Base-by-base conservation (phyloP, 1,140 invertebrate genomes). In the Eriocheir sinensis region DNA sequence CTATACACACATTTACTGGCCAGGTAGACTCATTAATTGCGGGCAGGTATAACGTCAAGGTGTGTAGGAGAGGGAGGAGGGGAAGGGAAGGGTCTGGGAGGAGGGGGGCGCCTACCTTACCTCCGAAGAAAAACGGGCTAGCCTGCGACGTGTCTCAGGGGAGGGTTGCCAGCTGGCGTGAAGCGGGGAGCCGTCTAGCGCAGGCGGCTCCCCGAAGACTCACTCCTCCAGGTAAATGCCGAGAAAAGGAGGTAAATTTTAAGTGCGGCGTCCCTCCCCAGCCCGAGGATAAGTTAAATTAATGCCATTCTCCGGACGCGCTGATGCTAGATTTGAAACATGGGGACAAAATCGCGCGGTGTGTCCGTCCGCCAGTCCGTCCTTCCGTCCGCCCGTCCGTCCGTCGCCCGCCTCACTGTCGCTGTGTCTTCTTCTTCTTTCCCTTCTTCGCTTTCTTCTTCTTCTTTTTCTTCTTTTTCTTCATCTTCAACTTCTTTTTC, bases 1-100 rank as follows among this genome's bases (percentile, higher is more conserved):
- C 89, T 90, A 48, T 90, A 90, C 89, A n/a, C 89, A n/a, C n/a
- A n/a, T n/a, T n/a, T n/a, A n/a, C 30, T 90, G 53, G 30, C 12
- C 30, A 15, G 34, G 38, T 90, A 72, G 21, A 72, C 48, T 53
- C 89, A 90, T 90, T 90, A 90, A 90, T 90, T 44, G 89, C 36
- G 48, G 89, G 89, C 48, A n/a, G 89, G 89, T 90, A 40, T 86
- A 90, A 90, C 72, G 89, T 40, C 48, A n/a, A 3, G 41, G 88
- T 15, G 88, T 17, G 88, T 27, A 21, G 17, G 88, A 9, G 88
- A 48, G 40, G 41, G 91, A 32, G 91, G 27, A 17, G 60, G 80
- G 6, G 89, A 60, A 17, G 38, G 86, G 41, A 38, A 44, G 86
- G 41, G 85, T 8, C 30, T 9, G 85, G 36, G 85, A 83, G 85